Evolutionary conservation across 1,140 invertebrate species (phyloP), one percentile per base, ranked within the genome.

Genomic region (Chelonus insularis): DNA sequence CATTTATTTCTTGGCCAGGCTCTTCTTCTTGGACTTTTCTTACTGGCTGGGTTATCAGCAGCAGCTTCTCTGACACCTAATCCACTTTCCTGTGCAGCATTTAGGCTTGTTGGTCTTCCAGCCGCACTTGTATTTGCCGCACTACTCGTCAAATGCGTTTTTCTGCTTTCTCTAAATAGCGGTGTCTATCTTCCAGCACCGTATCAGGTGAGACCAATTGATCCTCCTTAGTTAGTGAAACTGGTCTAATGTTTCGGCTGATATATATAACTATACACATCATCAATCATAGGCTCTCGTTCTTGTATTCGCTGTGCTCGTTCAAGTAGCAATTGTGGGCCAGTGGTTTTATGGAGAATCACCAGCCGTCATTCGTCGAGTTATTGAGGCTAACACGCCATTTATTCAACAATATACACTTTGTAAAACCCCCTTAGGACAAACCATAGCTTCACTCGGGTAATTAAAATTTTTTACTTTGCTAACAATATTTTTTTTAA

Each of bases 151-250:
- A 97, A 98, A 80, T 93, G 94, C 72, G 92, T 97, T 45, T 96
- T 97, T 73, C 84, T 97, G 37, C 87, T 97, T 62, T 95, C 93
- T 67, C 86, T 96, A 34, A 94, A 96, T 73, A 89, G 91, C 23
- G 93, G 94, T 8, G 92, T 96, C 20, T 96, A 97, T 74, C 82
- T 97, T n/a, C 93, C 94, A 25, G 93, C 94, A 1, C 89, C 92
- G 2, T 97, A 97, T 80, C 89, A 94, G 86, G 79, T 81, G 64
- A 70, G 36, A 36, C 8, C 14, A 25, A 51, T 32, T 18, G 23
- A 51, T 51, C 34, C 2, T 29, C 25, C 14, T n/a, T 34, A 4
- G 29, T 4, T 14, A 52, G 50, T 52, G 50, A 52, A 52, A 52
- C 32, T 52, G 16, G 11, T 52, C 12, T 18, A 55, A 52, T 23